Base-by-base conservation (phyloP, 2,113 vertebrate species). In the Calidris pugnax region DNA sequence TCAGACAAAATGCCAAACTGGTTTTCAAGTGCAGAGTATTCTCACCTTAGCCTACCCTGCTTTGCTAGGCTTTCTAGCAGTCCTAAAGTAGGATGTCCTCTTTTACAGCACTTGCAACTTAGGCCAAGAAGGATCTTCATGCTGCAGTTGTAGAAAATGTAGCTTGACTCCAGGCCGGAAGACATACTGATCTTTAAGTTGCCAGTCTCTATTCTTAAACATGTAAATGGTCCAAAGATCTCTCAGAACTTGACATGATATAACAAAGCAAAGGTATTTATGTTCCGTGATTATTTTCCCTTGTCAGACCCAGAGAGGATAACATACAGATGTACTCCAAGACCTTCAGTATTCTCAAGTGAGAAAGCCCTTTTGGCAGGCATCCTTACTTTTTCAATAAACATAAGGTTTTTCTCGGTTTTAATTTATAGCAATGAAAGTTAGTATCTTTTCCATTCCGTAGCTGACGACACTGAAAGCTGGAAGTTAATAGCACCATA, bases 391-490 rank as follows among this genome's bases (percentile, higher is more conserved):
- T 85, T 90, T 91, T 76, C 81, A 86, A 77, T 92, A 96, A 95
- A 88, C 81, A 81, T 35, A 71, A 88, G 62, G n/a, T 86, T 95
- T 97, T 96, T 79, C 86, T 93, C 57, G 41, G 39, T 75, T 94
- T 95, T 94, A 93, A 97, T 91, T 96, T 96, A 96, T 66, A 84
- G 85, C 53, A 37, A 43, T 84, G 85, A 90, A 96, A 16, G 10
- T 64, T 76, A 74, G 69, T 78, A 73, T 91, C 77, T 89, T 94
- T 97, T 95, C 89, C 85, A 91, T 81, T 89, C 76, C 78, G 56
- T 30, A 95, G 71, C 2, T 27, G 50, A 94, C 75, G 67, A 91
- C 66, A 86, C 63, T 66, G 43, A 89, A 96, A 94, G 66, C 63
- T 97, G 78, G 55, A 95, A 95, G 63, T 90, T 87, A 95, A 91